Conservation (phyloP, 2,113 vertebrate species). For the Sylvilagus bachmani region DNA sequence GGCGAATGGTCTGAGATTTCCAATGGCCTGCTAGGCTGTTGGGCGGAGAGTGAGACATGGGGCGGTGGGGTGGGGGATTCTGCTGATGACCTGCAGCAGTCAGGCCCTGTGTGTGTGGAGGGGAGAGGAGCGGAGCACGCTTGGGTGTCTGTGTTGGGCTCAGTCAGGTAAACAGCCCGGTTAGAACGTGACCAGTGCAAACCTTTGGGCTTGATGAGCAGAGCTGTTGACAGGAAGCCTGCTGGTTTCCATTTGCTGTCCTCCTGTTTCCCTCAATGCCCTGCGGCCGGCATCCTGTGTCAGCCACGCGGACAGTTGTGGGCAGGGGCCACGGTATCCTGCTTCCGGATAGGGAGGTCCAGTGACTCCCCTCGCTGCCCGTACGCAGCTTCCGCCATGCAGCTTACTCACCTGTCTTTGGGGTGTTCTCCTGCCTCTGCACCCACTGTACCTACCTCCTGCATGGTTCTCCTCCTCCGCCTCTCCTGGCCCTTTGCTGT, state of each 20-base stretch:
- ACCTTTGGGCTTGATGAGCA: neutral
- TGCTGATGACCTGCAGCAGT: neutral
- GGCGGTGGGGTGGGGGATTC: neutral
- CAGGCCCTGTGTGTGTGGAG: neutral
- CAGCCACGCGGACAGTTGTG: neutral
- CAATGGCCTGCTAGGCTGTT: neutral
- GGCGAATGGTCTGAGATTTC: neutral
- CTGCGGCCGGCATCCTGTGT: neutral
- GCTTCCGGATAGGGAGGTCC: neutral
- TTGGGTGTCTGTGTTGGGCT: neutral
- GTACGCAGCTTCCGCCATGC: neutral
- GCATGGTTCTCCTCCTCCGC: neutral
- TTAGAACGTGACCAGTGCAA: neutral
- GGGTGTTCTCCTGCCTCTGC: neutral
- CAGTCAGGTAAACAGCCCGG: neutral
- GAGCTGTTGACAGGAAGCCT: neutral
- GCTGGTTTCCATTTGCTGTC: neutral
- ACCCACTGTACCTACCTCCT: neutral
- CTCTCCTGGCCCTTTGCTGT: neutral
- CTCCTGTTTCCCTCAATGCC: neutral
- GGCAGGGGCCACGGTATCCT: neutral
- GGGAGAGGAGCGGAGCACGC: neutral
- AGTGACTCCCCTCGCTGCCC: neutral
- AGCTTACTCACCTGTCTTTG: neutral
- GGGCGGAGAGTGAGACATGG: neutral